Base-by-base conservation (phyloP, 2,113 vertebrate species). In the Xyliphius kryptos region DNA sequence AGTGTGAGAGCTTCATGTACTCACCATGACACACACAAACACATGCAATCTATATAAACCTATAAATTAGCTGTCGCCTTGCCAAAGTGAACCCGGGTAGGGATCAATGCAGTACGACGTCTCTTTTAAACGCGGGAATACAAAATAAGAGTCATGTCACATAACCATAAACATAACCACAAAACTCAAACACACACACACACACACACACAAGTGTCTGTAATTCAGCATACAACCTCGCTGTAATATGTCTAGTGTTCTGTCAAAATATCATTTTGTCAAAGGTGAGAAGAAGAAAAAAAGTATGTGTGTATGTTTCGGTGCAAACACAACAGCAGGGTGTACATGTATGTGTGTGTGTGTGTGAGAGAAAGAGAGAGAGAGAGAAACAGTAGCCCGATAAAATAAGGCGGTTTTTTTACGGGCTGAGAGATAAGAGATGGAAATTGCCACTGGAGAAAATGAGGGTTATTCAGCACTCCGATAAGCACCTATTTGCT, bases 401-500 rank as follows among this genome's bases (percentile, higher is more conserved):
- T 66, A 56, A 77, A 78, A 81, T 61, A 54, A 56, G 79, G 79
- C 83, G 82, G 82, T 83, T 86, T 50, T 83, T n/a, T n/a, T n/a
- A n/a, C n/a, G n/a, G 85, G 85, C 86, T 81, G 80, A 70, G 75
- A 82, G 88, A 89, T 87, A 89, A 89, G 87, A 86, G 87, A 88
- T 85, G 87, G 84, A 90, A 89, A 90, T 86, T 90, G 86, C 83
- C 83, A 88, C 76, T 83, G 85, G 85, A 87, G 86, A 87, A 89
- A 87, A 90, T 89, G 82, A 89, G 84, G 85, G 88, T 89, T 88
- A 87, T 89, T 90, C 87, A 90, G 74, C 82, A 78, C 67, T 83
- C 86, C 82, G 86, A 90, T 90, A 90, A 91, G 90, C 88, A 89
- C 87, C 87, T 89, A 89, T 91, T 91, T 90, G 88, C 86, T 88